Base-by-base conservation (phyloP, 2,113 vertebrate genomes). In the Leiothrix lutea region DNA sequence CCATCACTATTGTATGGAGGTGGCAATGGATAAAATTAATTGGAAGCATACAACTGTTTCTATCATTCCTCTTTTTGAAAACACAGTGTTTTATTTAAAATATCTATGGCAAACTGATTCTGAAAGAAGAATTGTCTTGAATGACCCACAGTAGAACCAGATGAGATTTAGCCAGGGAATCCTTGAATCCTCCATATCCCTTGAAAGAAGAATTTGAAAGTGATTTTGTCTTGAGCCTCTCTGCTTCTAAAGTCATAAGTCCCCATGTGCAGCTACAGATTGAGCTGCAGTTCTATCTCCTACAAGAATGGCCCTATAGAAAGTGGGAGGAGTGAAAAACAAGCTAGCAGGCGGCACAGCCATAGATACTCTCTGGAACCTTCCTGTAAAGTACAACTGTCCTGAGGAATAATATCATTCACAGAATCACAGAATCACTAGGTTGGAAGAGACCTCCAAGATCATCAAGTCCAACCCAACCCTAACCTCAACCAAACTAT, bases 261-360 rank as follows among this genome's bases (percentile, higher is more conserved):
- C 4, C 4, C 23, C 9, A 18, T 11, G 9, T 45, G 6, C 42
- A 84, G 14, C 42, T 80, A 20, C 5, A 70, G 36, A 24, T 7
- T 44, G 29, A 87, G 13, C 26, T 89, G 33, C 24, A 28, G 18
- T 40, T 74, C 33, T 78, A 23, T 31, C 17, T 77, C 5, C 25
- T 57, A 23, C 11, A 14, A 35, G 44, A 47, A 64, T 44, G 31
- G 15, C 38, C 24, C 16, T 64, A 14, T 54, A 74, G 48, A 74
- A 87, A 51, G 36, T 36, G 29, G 12, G 42, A 89, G 48, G 19
- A 62, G 5, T 28, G 31, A 58, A 47, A 70, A 29, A 57, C 11
- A 45, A 62, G 33, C 7, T 45, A 45, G 57, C 8, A 72, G 69
- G 50, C 6, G 11, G 2, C 28, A 78, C 0, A 0, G 1, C 12